Base-by-base conservation (phyloP, 2,113 vertebrate genomes). In the Rhynchomys soricoides region DNA sequence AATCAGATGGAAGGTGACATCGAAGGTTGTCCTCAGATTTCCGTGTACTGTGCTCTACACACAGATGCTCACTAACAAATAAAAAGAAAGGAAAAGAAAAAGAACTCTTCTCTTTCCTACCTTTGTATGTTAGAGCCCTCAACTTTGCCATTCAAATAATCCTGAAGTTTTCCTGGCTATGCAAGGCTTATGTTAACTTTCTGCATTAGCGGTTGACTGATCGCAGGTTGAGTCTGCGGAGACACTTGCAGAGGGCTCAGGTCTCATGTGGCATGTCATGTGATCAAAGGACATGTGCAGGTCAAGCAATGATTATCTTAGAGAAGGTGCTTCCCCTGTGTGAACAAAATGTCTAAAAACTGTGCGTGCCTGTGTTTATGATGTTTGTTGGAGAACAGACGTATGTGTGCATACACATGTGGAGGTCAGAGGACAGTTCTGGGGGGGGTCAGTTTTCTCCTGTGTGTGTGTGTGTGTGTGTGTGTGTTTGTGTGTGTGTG, bases 131-230 rank as follows among this genome's bases (percentile, higher is more conserved):
- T 89, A 86, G 37, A 74, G 64, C 82, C 89, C n/a, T 94, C 78
- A 79, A 92, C 86, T 45, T 82, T 52, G 40, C 52, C 31, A 74
- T 77, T 94, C 85, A 95, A 78, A 74, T 68, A 92, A 93, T n/a
- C 62, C 52, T 0, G 11, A 34, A 37, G 40, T 93, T 97, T 89
- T 45, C 85, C 75, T 91, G 87, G 57, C 13, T 86, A 22, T 37
- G 11, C 74, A 89, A 0, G 45, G 66, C 57, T 95, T 86, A 77
- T 83, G 52, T 59, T 81, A 81, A 74, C 19, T 22, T 82, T 77
- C 57, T 55, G 79, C 50, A 21, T 85, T 87, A 29, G 22, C 22
- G 16, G 59, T 79, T 89, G 83, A 43, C 55, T 26, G 13, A 29
- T 75, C 37, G 26, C 31, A 40, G 24, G 45, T 37, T 71, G 52